Conservation (phyloP, 2,888 invertebrate species). For the Polydesmus complanatus region DNA sequence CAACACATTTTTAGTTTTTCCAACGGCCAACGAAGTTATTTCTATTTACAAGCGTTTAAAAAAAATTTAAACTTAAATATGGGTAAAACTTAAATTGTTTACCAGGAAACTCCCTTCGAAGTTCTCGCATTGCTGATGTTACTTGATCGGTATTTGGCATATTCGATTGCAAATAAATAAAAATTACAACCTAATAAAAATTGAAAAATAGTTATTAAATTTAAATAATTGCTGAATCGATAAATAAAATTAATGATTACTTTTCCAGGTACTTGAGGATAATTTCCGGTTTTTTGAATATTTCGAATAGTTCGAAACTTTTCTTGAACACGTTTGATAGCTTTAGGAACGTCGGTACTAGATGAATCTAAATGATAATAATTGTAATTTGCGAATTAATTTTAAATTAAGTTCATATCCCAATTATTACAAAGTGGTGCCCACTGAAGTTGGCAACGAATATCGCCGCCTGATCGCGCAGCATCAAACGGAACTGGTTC, state of each 20-base stretch:
- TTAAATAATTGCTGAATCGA: neutral
- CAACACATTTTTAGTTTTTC: neutral
- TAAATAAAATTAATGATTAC: neutral
- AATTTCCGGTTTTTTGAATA: neutral
- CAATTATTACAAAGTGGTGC: neutral
- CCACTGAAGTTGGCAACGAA: constrained; percentile 4
- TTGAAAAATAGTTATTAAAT: neutral
- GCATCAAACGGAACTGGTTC: constrained; percentile 1
- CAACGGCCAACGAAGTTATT: constrained; percentile 6
- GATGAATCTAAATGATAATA: neutral
- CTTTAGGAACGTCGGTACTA: neutral
- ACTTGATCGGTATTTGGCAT: neutral
- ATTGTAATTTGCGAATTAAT: too few relatives aligned
- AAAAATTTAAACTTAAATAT: neutral
- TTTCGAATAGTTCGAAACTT: neutral
- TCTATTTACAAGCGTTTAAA: neutral
- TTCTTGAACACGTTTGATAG: neutral
- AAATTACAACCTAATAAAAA: constrained; percentile 10
- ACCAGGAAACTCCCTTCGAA: constrained; percentile 7
- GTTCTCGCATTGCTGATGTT: neutral
- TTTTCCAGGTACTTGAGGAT: constrained; percentile 2
- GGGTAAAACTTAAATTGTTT: neutral
- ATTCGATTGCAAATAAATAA: constrained; percentile 5
- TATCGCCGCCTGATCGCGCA: neutral
- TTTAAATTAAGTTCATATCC: too few relatives aligned